Evolutionary conservation across 2,888 invertebrate genomes (phyloP).

Genomic region (Polyommatus icarus): DNA sequence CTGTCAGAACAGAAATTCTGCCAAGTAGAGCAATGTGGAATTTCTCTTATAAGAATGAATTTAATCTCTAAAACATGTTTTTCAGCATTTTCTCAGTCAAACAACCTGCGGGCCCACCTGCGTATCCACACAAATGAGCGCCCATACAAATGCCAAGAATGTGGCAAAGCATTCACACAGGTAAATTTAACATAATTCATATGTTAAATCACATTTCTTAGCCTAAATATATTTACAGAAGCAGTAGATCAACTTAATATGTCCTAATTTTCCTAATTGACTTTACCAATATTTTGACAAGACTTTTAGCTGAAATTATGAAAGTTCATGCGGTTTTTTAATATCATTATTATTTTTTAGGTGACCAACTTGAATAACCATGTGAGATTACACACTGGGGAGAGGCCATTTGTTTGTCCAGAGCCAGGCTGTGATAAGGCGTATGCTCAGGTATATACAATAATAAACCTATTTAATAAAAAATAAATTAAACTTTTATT

Average conservation of each 20-base stretch:
- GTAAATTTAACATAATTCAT: slow-evolving; percentile 46
- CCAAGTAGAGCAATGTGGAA: background rate
- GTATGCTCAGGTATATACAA: slow-evolving; percentile 64
- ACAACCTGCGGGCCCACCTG: slow-evolving; percentile 74
- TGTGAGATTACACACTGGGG: slow-evolving; percentile 75
- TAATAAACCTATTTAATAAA: too few species aligned
- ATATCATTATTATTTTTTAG: slow-evolving; percentile 45
- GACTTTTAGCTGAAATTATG: background rate
- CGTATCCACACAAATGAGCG: slow-evolving; percentile 77
- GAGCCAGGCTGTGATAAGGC: slow-evolving; percentile 76
- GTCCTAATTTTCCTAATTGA: too few species aligned
- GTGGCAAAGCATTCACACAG: slow-evolving; percentile 78
- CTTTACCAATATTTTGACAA: too few species aligned
- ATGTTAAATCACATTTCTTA: background rate
- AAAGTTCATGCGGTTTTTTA: background rate
- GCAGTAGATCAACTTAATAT: too few species aligned
- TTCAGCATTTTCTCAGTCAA: slow-evolving; percentile 76
- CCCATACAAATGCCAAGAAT: slow-evolving; percentile 74
- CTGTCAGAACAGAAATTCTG: too few species aligned
- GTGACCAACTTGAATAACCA: slow-evolving; percentile 77
- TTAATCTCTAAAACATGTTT: slow-evolving; percentile 33
- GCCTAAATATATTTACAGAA: background rate
- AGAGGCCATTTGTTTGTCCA: slow-evolving; percentile 72
- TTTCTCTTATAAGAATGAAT: background rate
- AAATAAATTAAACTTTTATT: too few species aligned